These are phyloP conservation scores for Dasysyrphus tricinctus DNA, from an alignment of 2,888 invertebrate species.

Conservation along the genomic window DNA sequence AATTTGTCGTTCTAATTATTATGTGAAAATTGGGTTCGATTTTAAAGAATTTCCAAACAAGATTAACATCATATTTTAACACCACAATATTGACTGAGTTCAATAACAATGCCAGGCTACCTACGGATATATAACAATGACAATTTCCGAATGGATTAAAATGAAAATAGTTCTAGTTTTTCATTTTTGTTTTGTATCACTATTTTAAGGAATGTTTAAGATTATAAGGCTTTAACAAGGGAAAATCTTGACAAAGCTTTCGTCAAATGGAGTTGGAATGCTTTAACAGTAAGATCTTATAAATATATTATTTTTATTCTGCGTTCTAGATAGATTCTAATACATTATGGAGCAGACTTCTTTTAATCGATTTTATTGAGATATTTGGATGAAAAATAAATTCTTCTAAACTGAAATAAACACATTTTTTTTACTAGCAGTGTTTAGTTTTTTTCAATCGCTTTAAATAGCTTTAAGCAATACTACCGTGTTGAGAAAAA, in stretches of 20 bases:
- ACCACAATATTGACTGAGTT: neutral
- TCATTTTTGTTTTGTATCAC: slow-evolving; percentile 7
- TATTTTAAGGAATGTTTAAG: slow-evolving; percentile 5
- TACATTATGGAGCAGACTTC: too few species aligned
- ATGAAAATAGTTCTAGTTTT: neutral
- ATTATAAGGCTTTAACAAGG: neutral
- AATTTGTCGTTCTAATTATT: neutral
- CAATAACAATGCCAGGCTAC: neutral
- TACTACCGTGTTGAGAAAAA: too few species aligned
- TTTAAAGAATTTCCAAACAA: neutral
- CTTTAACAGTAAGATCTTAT: neutral
- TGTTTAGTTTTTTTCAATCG: too few species aligned
- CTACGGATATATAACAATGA: slow-evolving; percentile 4
- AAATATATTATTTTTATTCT: too few species aligned
- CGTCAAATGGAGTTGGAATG: neutral
- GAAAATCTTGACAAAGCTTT: neutral
- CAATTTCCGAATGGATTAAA: neutral
- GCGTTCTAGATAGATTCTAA: too few species aligned
- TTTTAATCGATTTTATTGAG: too few species aligned
- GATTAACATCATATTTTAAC: slow-evolving; percentile 25
- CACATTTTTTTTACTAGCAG: too few species aligned
- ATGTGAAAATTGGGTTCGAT: slow-evolving; percentile 12
- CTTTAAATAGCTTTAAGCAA: too few species aligned
- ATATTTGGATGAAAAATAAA: too few species aligned
- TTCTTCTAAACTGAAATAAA: too few species aligned